Conservation (phyloP, 2,888 invertebrate species). For the Morpho achilles region DNA sequence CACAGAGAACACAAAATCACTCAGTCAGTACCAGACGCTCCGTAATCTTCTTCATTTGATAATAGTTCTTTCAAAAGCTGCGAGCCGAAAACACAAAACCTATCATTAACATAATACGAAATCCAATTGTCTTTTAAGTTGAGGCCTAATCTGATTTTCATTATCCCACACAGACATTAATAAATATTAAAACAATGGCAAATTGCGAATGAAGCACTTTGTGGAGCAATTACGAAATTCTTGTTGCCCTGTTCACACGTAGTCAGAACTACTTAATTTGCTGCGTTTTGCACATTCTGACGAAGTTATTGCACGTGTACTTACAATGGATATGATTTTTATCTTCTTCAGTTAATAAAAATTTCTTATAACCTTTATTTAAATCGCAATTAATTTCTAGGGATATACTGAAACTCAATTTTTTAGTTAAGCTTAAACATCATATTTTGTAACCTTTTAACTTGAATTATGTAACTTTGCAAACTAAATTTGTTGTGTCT, state of each 20-base stretch:
- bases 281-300: neutral
- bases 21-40: neutral
- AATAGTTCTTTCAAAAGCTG: conserved; percentile 13
- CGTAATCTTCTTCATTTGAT: conserved; percentile 1
- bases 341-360: no score
- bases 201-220: conserved; percentile 19
- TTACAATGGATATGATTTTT: neutral
- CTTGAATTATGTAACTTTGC: no score
- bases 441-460: no score
- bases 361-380: no score
- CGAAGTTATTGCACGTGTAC: neutral
- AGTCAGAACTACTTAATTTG: conserved; percentile 3
- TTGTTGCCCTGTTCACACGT: conserved; percentile 10
- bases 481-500: no score
- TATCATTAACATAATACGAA: conserved; percentile 16
- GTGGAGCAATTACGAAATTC: conserved; percentile 24
- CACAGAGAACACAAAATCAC: no score
- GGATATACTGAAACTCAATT: no score
- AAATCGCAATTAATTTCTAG: no score
- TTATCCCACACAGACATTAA: conserved; percentile 21
- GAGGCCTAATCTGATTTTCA: conserved; percentile 22
- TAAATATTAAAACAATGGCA: conserved; percentile 21
- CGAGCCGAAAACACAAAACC: conserved; percentile 15
- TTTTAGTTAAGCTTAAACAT: no score
- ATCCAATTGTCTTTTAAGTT: conserved; percentile 18